Evolutionary conservation across 2,113 vertebrate genomes (phyloP), one percentile per base, ranked within the genome.

Genomic region (Brachyistius frenatus): DNA sequence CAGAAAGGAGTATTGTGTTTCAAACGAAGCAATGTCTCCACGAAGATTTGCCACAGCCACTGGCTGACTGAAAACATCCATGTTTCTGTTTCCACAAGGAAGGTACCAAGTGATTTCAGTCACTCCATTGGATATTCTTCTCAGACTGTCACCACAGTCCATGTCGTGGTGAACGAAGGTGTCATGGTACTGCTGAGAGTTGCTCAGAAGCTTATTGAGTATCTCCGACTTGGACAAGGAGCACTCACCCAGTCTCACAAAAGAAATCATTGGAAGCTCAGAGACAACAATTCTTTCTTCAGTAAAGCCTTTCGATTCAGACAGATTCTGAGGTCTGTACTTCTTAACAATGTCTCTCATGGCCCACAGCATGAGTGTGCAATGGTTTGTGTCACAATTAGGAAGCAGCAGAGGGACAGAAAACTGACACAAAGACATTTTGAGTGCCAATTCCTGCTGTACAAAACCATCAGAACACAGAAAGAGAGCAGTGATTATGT

Each of bases 381-480:
- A 90, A 46, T 87, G 88, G 4, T 89, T 55, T 53, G 80, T 92
- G 35, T 93, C 90, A 62, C 77, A 79, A 37, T 93, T 89, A 1
- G 94, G 95, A 62, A 95, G 85, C 4, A 96, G 84, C 44, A 96
- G 84, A 52, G 95, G 96, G 2, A 96, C 89, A 46, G 95, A 92
- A 80, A 96, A 95, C 81, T 85, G 93, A 56, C 96, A 96, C 11
- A 90, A 87, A 3, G 93, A 92, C 94, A 96, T 95, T 86, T 95
- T 95, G 5, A 90, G 73, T 46, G 94, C 30, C 74, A 96, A 80
- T 65, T 95, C 91, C 37, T 94, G 89, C 9, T 91, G 94, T 7
- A 96, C 68, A 77, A 94, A 93, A 30, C 70, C 81, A 65, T 96
- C 93, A 11, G 96, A 93, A 44, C 94, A 96, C 62, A 94, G 80